phyloP scores from a whole-genome alignment of 2,113 vertebrate genomes.

The Cyprinodon brontotheroides region DNA sequence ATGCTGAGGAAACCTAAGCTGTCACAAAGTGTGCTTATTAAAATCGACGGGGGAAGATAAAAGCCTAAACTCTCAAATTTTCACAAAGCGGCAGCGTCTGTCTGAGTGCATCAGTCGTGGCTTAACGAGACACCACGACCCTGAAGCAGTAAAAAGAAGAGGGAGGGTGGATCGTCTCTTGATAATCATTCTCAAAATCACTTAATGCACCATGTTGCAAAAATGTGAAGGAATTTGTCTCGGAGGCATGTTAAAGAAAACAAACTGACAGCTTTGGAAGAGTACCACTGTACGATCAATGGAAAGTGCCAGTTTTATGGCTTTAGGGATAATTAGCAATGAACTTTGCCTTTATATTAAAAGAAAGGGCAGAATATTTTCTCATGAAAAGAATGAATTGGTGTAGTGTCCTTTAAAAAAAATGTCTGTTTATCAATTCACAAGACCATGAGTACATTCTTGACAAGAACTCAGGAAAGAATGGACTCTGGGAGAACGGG shows the following conservation, averaged over 20 bases:
- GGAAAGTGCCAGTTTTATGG: background rate
- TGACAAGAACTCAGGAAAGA: too few species aligned
- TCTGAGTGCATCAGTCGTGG: constrained; percentile 69
- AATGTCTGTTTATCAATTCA: too few species aligned
- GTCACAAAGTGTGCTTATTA: constrained; percentile 79
- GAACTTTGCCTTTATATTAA: background rate
- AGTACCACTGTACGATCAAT: background rate
- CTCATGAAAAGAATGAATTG: background rate
- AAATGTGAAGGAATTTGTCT: constrained; percentile 56
- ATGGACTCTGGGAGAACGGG: too few species aligned
- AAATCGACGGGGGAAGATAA: constrained; percentile 64
- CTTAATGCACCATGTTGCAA: constrained; percentile 56
- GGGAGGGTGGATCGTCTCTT: constrained; percentile 50
- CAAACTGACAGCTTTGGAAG: background rate
- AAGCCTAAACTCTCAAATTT: constrained; percentile 55
- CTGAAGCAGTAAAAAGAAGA: constrained; percentile 36
- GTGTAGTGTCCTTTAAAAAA: background rate
- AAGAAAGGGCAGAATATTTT: background rate
- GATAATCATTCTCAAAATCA: constrained; percentile 49
- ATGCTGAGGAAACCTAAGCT: constrained; percentile 71
- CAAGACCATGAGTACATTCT: too few species aligned
- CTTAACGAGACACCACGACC: constrained; percentile 56
- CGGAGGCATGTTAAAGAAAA: constrained; percentile 9
- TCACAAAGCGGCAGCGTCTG: constrained; percentile 60
- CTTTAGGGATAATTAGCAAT: background rate